phyloP scores from a whole-genome alignment of 1,140 invertebrate species.

The Drosophila pseudoobscura region DNA sequence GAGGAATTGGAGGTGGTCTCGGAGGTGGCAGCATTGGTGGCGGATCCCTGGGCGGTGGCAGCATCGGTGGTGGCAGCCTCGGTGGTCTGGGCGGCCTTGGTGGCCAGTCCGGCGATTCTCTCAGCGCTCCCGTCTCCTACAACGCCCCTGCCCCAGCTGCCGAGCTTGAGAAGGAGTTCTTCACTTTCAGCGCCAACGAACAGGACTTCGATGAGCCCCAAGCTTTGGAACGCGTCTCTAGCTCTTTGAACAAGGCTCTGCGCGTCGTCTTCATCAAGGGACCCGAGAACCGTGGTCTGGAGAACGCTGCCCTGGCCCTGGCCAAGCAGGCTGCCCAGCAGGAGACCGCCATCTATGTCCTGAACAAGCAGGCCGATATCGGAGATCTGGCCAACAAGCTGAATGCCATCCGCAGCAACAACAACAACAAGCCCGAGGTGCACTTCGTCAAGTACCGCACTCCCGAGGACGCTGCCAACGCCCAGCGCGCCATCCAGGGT shows the following conservation, averaged over 20 bases:
- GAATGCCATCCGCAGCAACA: slow-evolving; percentile 63
- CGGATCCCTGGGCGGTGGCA: slow-evolving; percentile 23
- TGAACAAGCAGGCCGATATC: slow-evolving; percentile 76
- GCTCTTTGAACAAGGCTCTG: slow-evolving; percentile 56
- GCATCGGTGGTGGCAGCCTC: slow-evolving; percentile 22
- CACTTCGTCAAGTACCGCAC: slow-evolving; percentile 78
- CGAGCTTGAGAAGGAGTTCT: slow-evolving; percentile 64
- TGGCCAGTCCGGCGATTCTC: slow-evolving; percentile 21
- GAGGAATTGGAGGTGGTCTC: not conserved
- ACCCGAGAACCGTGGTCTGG: slow-evolving; percentile 62
- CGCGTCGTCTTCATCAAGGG: slow-evolving; percentile 75
- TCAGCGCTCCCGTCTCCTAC: slow-evolving; percentile 59
- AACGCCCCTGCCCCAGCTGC: slow-evolving; percentile 61
- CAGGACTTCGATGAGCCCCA: slow-evolving; percentile 53
- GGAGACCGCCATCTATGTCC: slow-evolving; percentile 71
- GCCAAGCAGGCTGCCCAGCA: slow-evolving; percentile 68
- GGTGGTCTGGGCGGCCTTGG: slow-evolving; percentile 33
- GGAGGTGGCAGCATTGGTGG: slow-evolving; percentile 6
- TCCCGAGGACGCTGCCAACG: slow-evolving; percentile 63
- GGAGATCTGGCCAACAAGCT: slow-evolving; percentile 71
- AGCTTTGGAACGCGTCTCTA: slow-evolving; percentile 32
- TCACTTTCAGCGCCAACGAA: slow-evolving; percentile 53
- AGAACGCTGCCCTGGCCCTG: slow-evolving; percentile 58
- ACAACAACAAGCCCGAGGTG: slow-evolving; percentile 72
- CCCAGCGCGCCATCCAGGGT: slow-evolving; percentile 60